phyloP scores from a whole-genome alignment of 2,797 vertebrate species.

The Enteromius trimaculatus region DNA sequence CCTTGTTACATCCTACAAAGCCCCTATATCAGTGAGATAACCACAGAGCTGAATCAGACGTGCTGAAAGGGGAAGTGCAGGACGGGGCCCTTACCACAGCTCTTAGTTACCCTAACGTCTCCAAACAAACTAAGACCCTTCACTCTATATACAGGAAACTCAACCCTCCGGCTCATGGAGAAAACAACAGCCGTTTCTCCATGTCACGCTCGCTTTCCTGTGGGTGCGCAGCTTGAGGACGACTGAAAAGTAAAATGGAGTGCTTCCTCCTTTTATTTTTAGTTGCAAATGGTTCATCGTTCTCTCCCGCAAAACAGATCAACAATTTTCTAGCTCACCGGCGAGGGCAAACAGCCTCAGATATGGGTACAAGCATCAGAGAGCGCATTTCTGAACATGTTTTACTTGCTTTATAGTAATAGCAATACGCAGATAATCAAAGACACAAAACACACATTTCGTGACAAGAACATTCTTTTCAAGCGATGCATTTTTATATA shows the following conservation, averaged over 20 bases:
- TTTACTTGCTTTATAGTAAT: not conserved
- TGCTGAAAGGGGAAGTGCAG: constrained; percentile 1
- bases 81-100: not conserved
- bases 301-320: not conserved
- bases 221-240: constrained; percentile 24
- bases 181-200: constrained; percentile 29
- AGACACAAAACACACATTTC: not conserved
- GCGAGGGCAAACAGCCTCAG: not conserved
- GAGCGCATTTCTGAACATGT: not conserved
- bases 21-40: not conserved
- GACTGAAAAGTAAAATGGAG: constrained; percentile 21
- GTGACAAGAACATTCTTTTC: not conserved
- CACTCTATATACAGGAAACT: constrained; percentile 17
- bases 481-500: not conserved
- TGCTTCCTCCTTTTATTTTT: constrained; percentile 33
- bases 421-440: not conserved
- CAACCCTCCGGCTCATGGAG: constrained; percentile 17
- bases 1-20: constrained; percentile 1
- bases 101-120: constrained; percentile 1
- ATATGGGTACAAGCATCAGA: not conserved
- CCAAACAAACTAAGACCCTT: constrained; percentile 30
- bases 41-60: not conserved
- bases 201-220: constrained; percentile 4
- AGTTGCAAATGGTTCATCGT: not conserved
- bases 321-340: not conserved